Conservation (phyloP, 1,140 invertebrate genomes). For the Dysdera silvatica region DNA sequence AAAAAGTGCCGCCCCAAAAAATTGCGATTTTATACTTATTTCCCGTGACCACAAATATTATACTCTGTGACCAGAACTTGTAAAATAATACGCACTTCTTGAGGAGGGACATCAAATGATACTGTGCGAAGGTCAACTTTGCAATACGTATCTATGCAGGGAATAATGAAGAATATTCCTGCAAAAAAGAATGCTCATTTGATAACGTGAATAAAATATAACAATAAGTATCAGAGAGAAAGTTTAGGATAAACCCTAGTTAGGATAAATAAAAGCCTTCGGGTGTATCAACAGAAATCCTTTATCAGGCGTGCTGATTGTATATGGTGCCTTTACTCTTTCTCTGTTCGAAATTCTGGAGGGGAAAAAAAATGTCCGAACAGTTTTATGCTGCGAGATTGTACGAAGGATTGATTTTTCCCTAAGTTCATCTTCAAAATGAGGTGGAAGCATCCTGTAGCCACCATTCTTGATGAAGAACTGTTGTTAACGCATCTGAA, state of each 20-base stretch:
- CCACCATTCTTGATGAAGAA: too few relatives aligned
- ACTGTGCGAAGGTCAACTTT: constrained; percentile 53
- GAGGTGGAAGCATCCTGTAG: too few relatives aligned
- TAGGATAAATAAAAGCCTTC: not conserved
- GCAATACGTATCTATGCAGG: constrained; percentile 52
- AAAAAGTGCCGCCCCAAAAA: not conserved
- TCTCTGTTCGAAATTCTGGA: too few relatives aligned
- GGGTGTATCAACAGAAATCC: not conserved
- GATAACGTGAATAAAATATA: not conserved
- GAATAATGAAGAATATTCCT: constrained; percentile 51
- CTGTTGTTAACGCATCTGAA: too few relatives aligned
- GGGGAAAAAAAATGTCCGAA: too few relatives aligned
- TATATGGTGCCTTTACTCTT: too few relatives aligned
- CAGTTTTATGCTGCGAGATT: too few relatives aligned
- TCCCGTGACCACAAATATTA: too few relatives aligned
- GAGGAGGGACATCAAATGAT: constrained; percentile 54
- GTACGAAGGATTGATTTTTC: too few relatives aligned
- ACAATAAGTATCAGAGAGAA: not conserved
- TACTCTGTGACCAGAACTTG: not conserved
- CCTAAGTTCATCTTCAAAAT: too few relatives aligned
- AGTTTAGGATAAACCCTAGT: not conserved
- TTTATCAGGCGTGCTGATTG: too few relatives aligned
- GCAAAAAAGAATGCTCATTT: constrained; percentile 11
- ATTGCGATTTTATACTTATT: too few relatives aligned
- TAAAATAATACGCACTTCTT: constrained; percentile 46